Percentiles rank a stretch among this genome's conserved stretches.
These are phyloP conservation scores for Phrixothrix hirtus DNA, from an alignment of 2,888 invertebrate species.

Conservation along the genomic window DNA sequence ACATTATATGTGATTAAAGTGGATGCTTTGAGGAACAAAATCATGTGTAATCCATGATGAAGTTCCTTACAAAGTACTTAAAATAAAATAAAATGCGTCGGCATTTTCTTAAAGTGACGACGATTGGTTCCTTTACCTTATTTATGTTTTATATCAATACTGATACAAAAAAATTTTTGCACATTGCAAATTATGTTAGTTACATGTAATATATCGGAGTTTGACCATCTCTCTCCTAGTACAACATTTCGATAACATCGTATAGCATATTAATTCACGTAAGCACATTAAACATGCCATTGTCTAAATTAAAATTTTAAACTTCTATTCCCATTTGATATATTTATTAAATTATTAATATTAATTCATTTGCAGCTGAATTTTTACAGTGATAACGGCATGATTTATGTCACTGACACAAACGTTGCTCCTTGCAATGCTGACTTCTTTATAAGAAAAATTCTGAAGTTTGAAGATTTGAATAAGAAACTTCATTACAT, in stretches of 20 bases:
- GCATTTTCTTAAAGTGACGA: too few species aligned
- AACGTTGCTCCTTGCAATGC: conserved; percentile 98
- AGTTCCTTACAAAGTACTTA: too few species aligned
- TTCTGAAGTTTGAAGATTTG: conserved; percentile 96
- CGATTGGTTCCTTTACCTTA: too few species aligned
- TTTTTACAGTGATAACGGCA: conserved; percentile 98
- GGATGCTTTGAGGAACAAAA: too few species aligned
- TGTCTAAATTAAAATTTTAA: not conserved
- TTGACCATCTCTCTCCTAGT: not conserved
- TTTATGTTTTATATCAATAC: too few species aligned
- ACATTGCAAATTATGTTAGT: too few species aligned
- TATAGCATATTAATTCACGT: too few species aligned
- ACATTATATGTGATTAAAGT: too few species aligned
- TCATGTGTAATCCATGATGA: too few species aligned
- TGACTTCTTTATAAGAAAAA: conserved; percentile 98
- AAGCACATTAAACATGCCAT: not conserved
- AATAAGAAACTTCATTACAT: conserved; percentile 81
- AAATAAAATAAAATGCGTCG: too few species aligned
- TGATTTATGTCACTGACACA: conserved; percentile 99
- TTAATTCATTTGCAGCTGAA: conserved; percentile 73
- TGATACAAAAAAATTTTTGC: too few species aligned
- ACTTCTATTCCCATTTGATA: not conserved
- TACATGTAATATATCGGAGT: not conserved
- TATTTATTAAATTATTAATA: not conserved
- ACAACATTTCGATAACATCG: too few species aligned